These are phyloP conservation scores for Acholoe squamosa DNA, from an alignment of 2,888 invertebrate species.

Conservation along the genomic window DNA sequence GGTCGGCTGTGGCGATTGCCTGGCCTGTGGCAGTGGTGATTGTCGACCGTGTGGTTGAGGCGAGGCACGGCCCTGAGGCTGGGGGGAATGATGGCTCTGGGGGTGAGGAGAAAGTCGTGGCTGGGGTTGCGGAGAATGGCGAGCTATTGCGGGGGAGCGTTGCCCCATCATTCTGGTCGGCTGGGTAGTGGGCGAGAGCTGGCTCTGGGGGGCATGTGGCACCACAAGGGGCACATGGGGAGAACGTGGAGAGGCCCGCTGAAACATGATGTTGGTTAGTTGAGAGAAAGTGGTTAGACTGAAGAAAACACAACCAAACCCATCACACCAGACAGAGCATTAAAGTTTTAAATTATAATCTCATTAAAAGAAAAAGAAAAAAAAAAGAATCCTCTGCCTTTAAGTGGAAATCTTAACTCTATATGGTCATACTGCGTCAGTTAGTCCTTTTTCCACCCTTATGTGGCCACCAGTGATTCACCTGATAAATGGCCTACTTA, in stretches of 20 bases:
- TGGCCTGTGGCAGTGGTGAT: not conserved
- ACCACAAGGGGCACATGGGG: not conserved
- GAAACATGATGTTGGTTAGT: not conserved
- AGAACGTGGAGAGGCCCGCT: constrained; percentile 15
- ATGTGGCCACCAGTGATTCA: too few species aligned
- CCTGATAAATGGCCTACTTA: too few species aligned
- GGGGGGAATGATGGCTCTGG: not conserved
- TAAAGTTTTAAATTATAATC: not conserved
- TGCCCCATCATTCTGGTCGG: not conserved
- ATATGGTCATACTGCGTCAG: too few species aligned
- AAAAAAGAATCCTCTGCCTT: not conserved
- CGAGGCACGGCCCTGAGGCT: not conserved
- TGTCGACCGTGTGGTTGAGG: too few species aligned
- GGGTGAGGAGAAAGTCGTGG: constrained; percentile 22
- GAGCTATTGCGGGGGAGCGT: not conserved
- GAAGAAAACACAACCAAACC: not conserved
- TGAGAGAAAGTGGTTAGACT: not conserved
- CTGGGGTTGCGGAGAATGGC: not conserved
- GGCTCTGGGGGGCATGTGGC: not conserved
- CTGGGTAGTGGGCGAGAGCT: not conserved
- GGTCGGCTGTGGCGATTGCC: not conserved
- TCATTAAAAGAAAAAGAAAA: not conserved
- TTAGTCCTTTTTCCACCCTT: too few species aligned
- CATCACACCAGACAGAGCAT: not conserved
- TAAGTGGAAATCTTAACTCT: too few species aligned